phyloP scores from a whole-genome alignment of 2,797 vertebrate species.

The Ataeniobius toweri region DNA sequence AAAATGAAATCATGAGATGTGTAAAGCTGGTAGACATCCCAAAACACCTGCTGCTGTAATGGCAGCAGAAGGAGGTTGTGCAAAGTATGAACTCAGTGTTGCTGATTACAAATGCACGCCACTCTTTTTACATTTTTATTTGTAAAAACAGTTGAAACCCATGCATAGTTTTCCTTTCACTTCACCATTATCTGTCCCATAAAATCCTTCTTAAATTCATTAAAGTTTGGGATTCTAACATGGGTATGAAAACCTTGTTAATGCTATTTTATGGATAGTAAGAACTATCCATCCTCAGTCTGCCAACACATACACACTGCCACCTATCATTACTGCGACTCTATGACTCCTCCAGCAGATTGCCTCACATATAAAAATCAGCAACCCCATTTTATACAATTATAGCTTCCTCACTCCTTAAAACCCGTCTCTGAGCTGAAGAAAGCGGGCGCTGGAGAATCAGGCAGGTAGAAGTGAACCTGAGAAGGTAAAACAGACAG shows the following conservation, averaged over 20 bases:
- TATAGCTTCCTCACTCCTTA: conserved; percentile 6
- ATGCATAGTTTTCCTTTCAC: neutral
- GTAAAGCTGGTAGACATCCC: neutral
- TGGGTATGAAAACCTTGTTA: neutral
- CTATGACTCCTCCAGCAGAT: conserved; percentile 37
- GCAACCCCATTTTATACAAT: conserved; percentile 14
- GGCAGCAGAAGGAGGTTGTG: neutral
- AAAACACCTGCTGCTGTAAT: neutral
- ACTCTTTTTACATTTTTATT: neutral
- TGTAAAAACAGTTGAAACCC: neutral
- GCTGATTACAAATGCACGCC: neutral
- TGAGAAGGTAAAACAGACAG: conserved; percentile 28
- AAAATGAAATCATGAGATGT: too few relatives aligned
- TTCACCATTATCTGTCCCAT: neutral
- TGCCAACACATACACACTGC: neutral
- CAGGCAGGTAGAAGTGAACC: conserved; percentile 28
- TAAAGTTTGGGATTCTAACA: neutral
- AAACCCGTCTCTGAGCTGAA: conserved; percentile 44
- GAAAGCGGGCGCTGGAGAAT: conserved; percentile 7
- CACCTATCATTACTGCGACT: neutral
- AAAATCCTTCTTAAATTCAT: neutral
- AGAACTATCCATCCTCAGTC: neutral
- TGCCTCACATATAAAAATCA: conserved; percentile 23
- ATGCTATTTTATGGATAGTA: neutral
- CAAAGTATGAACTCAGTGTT: neutral